These are phyloP conservation scores for Sarotherodon lohbergeri DNA, from an alignment of 2,113 vertebrate species.

Conservation along the genomic window DNA sequence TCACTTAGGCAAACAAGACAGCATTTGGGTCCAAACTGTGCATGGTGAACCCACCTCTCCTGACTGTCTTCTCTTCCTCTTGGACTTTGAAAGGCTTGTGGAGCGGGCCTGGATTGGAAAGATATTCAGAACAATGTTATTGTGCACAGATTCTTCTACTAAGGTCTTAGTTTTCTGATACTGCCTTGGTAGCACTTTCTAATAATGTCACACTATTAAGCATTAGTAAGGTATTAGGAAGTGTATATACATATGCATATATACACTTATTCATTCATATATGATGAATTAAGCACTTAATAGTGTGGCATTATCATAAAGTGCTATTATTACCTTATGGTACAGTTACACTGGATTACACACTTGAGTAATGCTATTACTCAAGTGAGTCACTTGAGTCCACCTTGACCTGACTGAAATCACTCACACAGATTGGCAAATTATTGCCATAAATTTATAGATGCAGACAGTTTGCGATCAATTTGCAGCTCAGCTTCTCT, in stretches of 20 bases:
- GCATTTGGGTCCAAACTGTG: not conserved
- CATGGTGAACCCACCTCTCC: constrained; percentile 71
- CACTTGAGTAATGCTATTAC: not conserved
- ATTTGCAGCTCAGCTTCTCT: not conserved
- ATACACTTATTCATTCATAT: too few relatives aligned
- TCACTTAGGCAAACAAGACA: not conserved
- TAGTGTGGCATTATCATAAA: not conserved
- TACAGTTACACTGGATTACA: not conserved
- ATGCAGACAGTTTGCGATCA: not conserved
- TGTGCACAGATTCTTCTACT: not conserved
- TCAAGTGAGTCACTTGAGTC: not conserved
- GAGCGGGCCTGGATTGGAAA: constrained; percentile 11
- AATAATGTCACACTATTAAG: not conserved
- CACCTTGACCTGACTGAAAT: not conserved
- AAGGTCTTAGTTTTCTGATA: not conserved
- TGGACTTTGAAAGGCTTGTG: constrained; percentile 39
- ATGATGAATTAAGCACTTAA: not conserved
- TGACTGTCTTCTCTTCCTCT: constrained; percentile 84
- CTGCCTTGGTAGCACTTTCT: not conserved
- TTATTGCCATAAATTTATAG: not conserved
- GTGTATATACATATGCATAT: too few relatives aligned
- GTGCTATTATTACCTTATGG: not conserved
- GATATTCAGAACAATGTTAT: not conserved
- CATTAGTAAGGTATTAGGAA: not conserved
- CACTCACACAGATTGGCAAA: not conserved